These are phyloP conservation scores for Melanotaenia boesemani DNA, from an alignment of 2,797 vertebrate genomes.

Conservation along the genomic window DNA sequence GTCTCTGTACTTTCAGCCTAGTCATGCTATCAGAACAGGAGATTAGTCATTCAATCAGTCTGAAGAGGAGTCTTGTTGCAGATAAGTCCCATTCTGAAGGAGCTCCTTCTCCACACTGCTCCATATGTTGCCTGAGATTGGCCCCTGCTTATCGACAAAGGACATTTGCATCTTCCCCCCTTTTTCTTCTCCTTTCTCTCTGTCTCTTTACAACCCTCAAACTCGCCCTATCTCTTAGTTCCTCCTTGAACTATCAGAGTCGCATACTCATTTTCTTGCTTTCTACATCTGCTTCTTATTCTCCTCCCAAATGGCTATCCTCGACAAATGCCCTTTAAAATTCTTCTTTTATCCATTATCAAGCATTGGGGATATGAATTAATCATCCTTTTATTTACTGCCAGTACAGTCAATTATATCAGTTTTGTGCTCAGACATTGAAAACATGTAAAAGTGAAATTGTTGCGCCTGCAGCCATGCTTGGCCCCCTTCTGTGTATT, in stretches of 20 bases:
- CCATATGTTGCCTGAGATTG: slow-evolving; percentile 74
- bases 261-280: slow-evolving; percentile 36
- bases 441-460: slow-evolving; percentile 55
- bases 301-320: slow-evolving; percentile 46
- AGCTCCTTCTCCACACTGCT: slow-evolving; percentile 67
- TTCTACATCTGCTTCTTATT: slow-evolving; percentile 42
- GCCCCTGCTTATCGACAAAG: slow-evolving; percentile 62
- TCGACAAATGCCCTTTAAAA: slow-evolving; percentile 52
- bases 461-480: slow-evolving; percentile 56
- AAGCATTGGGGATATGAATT: slow-evolving; percentile 38
- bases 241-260: slow-evolving; percentile 55
- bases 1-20: slow-evolving; percentile 71
- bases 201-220: slow-evolving; percentile 41
- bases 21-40: slow-evolving; percentile 77
- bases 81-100: slow-evolving; percentile 78
- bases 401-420: slow-evolving; percentile 53
- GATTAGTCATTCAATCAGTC: slow-evolving; percentile 85
- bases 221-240: slow-evolving; percentile 41
- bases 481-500: slow-evolving; percentile 46
- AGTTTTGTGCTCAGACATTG: slow-evolving; percentile 56
- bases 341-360: slow-evolving; percentile 54
- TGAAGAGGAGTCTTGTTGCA: slow-evolving; percentile 69
- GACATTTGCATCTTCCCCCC: slow-evolving; percentile 73
- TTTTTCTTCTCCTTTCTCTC: slow-evolving; percentile 22
- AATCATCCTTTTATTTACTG: slow-evolving; percentile 49